Evolutionary conservation across 1,140 invertebrate genomes (phyloP).

Genomic region (Papilio polytes): DNA sequence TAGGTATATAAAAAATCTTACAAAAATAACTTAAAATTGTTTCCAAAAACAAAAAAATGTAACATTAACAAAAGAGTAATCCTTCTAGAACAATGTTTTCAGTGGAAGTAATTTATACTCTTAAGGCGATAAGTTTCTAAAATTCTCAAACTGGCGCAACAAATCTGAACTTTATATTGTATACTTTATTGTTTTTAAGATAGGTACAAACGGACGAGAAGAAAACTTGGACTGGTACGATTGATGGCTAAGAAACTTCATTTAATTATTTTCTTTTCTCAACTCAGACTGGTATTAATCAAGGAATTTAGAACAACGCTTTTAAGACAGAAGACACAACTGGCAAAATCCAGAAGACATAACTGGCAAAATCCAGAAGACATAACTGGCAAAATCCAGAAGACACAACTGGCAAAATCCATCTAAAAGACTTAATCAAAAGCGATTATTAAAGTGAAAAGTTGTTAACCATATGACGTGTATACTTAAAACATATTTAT

Average conservation of each 20-base stretch:
- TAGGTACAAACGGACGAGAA: neutral
- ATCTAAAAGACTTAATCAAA: neutral
- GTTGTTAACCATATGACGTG: neutral
- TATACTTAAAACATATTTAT: neutral
- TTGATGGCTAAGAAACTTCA: neutral
- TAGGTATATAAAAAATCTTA: neutral
- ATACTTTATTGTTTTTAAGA: constrained; percentile 12
- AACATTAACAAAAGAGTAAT: neutral
- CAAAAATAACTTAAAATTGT: neutral
- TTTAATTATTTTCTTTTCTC: constrained; percentile 8
- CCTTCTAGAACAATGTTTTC: neutral
- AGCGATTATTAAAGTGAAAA: neutral
- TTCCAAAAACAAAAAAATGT: neutral
- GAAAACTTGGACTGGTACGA: neutral
- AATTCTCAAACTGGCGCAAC: neutral
- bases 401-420: neutral
- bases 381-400: neutral
- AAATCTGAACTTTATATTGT: constrained; percentile 3
- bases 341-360: too few relatives aligned
- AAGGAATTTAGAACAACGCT: neutral
- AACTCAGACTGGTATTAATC: neutral
- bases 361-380: too few relatives aligned
- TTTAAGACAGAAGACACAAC: neutral
- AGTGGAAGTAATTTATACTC: constrained; percentile 16
- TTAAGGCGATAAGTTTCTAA: constrained; percentile 5